Conservation (phyloP, 2,113 vertebrate genomes). For the Chelonoidis abingdonii region DNA sequence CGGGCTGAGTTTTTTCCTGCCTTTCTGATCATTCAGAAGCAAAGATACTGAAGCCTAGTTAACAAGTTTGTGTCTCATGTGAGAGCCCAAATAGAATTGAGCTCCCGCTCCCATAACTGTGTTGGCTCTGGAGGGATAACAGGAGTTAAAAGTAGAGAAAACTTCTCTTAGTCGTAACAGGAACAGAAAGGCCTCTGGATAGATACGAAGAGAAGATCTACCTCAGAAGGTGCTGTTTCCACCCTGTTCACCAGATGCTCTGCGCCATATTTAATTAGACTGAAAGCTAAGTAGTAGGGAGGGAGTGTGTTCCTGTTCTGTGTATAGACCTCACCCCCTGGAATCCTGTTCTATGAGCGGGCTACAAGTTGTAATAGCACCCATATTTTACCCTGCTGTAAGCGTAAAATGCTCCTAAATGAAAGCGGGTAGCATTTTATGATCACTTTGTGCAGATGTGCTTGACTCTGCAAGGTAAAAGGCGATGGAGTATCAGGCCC, state of each 20-base stretch:
- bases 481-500: not conserved
- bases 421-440: rapidly evolving
- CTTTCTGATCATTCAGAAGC: not conserved
- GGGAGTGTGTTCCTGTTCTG: not conserved
- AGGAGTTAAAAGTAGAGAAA: not conserved
- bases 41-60: rapidly evolving
- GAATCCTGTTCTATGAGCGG: not conserved
- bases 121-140: not conserved
- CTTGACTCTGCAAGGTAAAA: not conserved
- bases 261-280: not conserved
- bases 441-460: rapidly evolving
- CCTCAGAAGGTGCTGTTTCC: rapidly evolving
- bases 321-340: not conserved
- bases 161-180: not conserved
- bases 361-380: not conserved
- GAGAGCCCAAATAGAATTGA: not conserved
- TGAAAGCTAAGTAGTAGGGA: not conserved
- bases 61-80: not conserved
- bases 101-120: not conserved
- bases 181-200: not conserved
- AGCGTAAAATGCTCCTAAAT: not conserved
- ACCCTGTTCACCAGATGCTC: rapidly evolving
- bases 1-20: not conserved
- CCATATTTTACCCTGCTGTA: no score
- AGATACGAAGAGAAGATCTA: not conserved